Evolutionary conservation across 2,888 invertebrate species (phyloP).

Genomic region (Campaea margaritaria): DNA sequence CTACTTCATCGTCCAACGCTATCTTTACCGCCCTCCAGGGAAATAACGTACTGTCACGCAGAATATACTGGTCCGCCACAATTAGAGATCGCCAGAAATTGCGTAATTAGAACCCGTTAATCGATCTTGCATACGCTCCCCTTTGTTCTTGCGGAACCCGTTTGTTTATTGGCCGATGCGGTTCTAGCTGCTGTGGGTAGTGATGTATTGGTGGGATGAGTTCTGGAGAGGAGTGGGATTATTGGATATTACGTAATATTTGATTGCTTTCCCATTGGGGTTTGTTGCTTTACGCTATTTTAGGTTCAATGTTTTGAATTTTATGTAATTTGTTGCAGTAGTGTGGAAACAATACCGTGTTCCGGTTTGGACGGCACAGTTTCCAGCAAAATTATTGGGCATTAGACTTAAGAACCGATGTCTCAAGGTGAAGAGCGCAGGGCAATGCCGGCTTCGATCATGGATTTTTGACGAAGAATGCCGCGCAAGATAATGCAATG

Average conservation of each 20-base stretch:
- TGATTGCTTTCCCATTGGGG: neutral
- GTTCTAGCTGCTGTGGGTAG: neutral
- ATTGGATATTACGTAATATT: neutral
- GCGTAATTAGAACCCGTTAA: constrained; percentile 83
- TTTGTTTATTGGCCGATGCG: constrained; percentile 28
- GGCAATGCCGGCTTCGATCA: too few relatives aligned
- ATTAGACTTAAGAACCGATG: too few relatives aligned
- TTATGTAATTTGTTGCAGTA: too few relatives aligned
- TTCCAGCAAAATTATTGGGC: too few relatives aligned
- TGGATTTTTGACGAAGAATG: too few relatives aligned
- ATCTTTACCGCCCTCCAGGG: constrained; percentile 83
- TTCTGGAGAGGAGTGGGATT: constrained; percentile 1
- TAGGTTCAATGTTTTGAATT: too few relatives aligned
- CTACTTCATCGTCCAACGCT: constrained; percentile 63
- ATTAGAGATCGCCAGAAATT: constrained; percentile 84
- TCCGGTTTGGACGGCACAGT: too few relatives aligned
- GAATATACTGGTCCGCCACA: constrained; percentile 82
- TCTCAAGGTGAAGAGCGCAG: too few relatives aligned
- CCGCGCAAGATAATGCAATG: too few relatives aligned
- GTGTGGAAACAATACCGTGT: too few relatives aligned
- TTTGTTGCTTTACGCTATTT: too few relatives aligned
- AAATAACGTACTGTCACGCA: constrained; percentile 84
- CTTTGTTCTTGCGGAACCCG: constrained; percentile 52
- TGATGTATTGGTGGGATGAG: constrained; percentile 19
- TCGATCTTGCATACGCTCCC: constrained; percentile 76